Evolutionary conservation across 2,888 invertebrate species (phyloP), one percentile per base, ranked within the genome.

Genomic region (Protonemura montana): DNA sequence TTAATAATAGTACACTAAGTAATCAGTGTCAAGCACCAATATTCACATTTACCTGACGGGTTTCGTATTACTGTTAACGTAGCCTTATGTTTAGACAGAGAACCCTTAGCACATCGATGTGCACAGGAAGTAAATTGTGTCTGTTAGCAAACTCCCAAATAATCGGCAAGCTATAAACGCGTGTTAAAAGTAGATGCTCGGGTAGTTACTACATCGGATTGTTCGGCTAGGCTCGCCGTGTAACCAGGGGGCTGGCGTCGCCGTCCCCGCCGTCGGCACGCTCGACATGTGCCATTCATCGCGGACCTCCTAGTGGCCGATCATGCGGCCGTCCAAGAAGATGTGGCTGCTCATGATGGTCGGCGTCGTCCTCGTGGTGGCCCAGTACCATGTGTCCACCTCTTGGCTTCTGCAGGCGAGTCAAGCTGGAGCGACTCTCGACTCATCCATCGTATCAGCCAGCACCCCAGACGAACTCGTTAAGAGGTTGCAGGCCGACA

Each of bases 291-390:
- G 59, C 59, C 59, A 16, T 2, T 59, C 59, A 13, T 1, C 59
- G 59, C 2, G 59, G 13, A 7, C 21, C 59, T 59, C 59, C 59
- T 59, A 59, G 59, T 59, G 16, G 59, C 59, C 59, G 59, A 59
- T 59, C 59, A 93, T 94, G 92, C 93, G 92, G 91, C 92, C 93
- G 90, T 93, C 93, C 89, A 92, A 93, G 90, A 94, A 94, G 92
- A 93, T 94, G 93, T 94, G 94, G 92, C 92, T 94, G 91, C 92
- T 94, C 89, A 93, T 94, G 90, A 92, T 94, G 90, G 91, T 94
- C 90, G 93, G 94, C 90, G 92, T 93, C 88, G 94, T 94, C 90
- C 92, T 94, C 90, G 92, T 94, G 89, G 92, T 94, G 89, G 94
- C 94, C 90, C 94, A 95, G 90, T 94, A 94, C 90, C 94, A 94